Base-by-base conservation (phyloP, 2,888 invertebrate species). In the Nemoura dubitans region DNA sequence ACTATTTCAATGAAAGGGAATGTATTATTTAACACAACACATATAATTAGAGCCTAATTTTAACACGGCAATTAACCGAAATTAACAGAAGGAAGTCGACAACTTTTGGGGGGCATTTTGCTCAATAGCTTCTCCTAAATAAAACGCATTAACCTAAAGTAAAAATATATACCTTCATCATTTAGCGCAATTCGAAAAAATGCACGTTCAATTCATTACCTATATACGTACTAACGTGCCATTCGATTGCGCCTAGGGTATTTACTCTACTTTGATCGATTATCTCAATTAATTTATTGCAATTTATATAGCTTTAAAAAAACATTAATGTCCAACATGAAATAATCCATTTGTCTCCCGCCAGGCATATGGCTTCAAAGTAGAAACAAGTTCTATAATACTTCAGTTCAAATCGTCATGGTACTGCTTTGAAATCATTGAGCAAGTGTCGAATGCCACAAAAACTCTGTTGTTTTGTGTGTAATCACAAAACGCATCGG, bases 281-380 rank as follows among this genome's bases (percentile, higher is more conserved):
- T 59, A 59, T 59, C 59, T 59, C 59, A 59, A 21, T 59, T 59
- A 59, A 59, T 59, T 59, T 59, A 59, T 59, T 59, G 59, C 59
- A 14, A 59, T 59, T 59, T 59, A 59, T 59, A 21, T 59, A 7
- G 1, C 3, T 59, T 59, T 59, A 21, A 59, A 59, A 59, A 59
- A 59, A 59, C 14, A 59, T 14, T 59, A 3, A 59, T 59, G 59
- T 59, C 21, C 21, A 21, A 21, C 59, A n/a, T 59, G 14, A 14
- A 59, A 59, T 59, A 59, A 59, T 21, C 14, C 59, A 59, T 59
- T 59, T n/a, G n/a, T n/a, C 21, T 2, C 59, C 2, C 3, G 59
- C 59, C 59, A 21, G 59, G 59, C 59, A 2, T 7, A 3, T 36
- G 21, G 14, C 59, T 59, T 10, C 14, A 59, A 59, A 59, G 59